A percentile compares a stretch with the other conserved stretches of the same genome.
phyloP scores from a whole-genome alignment of 2,113 vertebrate genomes.

The Xenopus laevis region DNA sequence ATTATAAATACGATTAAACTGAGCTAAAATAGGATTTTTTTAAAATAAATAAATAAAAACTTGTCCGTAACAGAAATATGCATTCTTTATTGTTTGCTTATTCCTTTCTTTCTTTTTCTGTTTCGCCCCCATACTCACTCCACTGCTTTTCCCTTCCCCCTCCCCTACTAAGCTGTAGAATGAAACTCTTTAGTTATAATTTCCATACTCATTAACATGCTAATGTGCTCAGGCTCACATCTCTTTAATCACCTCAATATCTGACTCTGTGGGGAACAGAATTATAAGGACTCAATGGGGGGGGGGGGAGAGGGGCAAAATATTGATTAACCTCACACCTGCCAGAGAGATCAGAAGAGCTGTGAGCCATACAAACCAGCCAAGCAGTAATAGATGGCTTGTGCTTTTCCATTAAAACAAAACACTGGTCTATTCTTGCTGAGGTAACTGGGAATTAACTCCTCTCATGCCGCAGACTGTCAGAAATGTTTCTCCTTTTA shows the following conservation, averaged over 20 bases:
- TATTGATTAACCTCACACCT: constrained; percentile 27
- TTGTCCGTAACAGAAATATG: background rate
- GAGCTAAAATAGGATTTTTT: constrained; percentile 1
- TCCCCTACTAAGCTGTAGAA: constrained; percentile 23
- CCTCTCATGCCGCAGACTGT: background rate
- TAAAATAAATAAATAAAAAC: no score
- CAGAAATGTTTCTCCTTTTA: background rate
- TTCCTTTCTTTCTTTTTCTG: constrained; percentile 21
- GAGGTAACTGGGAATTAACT: background rate
- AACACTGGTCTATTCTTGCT: background rate
- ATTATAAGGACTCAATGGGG: constrained; percentile 44
- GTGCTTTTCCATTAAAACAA: no score
- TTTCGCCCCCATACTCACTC: constrained; percentile 29
- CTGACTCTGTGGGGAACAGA: constrained; percentile 41
- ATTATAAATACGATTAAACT: background rate
- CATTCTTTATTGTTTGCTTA: constrained; percentile 3
- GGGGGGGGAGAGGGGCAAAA: constrained; percentile 28
- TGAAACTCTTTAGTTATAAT: constrained; percentile 23
- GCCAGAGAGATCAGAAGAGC: background rate
- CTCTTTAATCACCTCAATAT: constrained; percentile 13
- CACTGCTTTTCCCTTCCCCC: constrained; percentile 28
- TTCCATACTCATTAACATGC: constrained; percentile 26
- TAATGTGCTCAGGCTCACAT: constrained; percentile 26
- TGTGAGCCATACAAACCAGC: background rate
- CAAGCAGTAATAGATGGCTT: background rate